Evolutionary conservation across 2,888 invertebrate species (phyloP).

Genomic region (Sarcophaga variegata): DNA sequence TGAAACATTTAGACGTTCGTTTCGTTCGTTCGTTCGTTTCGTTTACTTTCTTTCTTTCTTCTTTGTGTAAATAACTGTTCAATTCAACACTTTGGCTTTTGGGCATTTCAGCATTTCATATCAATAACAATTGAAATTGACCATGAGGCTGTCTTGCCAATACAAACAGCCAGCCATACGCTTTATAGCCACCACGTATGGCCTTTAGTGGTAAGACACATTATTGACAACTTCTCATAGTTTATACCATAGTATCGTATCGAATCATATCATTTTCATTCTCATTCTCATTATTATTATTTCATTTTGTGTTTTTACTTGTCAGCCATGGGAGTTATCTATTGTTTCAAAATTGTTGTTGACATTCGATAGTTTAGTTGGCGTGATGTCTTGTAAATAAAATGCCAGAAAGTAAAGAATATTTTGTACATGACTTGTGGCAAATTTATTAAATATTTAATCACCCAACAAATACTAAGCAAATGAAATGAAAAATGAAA

Average conservation of each 20-base stretch:
- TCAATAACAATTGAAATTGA: slow-evolving; percentile 59
- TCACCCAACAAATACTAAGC: background rate
- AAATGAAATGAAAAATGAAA: background rate
- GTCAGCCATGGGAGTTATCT: slow-evolving; percentile 9
- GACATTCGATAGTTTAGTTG: slow-evolving; percentile 65
- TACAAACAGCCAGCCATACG: background rate
- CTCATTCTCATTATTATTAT: slow-evolving; percentile 14
- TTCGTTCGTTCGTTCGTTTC: background rate
- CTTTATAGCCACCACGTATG: slow-evolving; percentile 3
- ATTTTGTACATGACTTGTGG: background rate
- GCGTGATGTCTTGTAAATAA: slow-evolving; percentile 59
- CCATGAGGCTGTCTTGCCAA: slow-evolving; percentile 39
- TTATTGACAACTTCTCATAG: slow-evolving; percentile 49
- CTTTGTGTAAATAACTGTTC: slow-evolving; percentile 36
- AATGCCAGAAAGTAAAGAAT: slow-evolving; percentile 32
- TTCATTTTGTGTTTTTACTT: background rate
- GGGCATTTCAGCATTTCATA: slow-evolving; percentile 64
- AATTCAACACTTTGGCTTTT: slow-evolving; percentile 64
- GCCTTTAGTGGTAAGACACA: slow-evolving; percentile 40
- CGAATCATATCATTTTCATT: background rate
- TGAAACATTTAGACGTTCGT: slow-evolving; percentile 50
- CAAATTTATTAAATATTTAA: slow-evolving; percentile 19
- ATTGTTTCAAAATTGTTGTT: slow-evolving; percentile 48
- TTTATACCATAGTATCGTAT: background rate
- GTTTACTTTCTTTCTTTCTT: slow-evolving; percentile 8